phyloP scores from a whole-genome alignment of 37 sponge, comb jelly and placozoan genomes.

The Geodia barretti region DNA sequence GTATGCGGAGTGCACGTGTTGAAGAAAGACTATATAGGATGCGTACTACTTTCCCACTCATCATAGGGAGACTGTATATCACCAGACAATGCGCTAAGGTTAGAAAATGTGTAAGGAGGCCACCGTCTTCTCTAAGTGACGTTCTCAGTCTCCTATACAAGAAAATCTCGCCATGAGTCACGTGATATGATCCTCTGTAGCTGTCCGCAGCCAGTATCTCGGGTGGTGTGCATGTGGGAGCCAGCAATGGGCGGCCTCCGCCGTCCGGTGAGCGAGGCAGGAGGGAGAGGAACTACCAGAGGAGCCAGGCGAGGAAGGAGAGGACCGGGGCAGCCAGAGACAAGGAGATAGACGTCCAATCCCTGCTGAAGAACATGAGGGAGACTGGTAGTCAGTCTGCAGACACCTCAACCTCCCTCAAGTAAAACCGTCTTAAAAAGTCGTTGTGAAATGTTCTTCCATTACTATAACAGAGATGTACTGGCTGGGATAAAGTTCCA shows the following conservation, averaged over 20 bases:
- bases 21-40: background rate
- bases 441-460: background rate
- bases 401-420: background rate
- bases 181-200: background rate
- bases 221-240: background rate
- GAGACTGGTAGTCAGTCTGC: background rate
- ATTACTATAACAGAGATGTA: constrained; percentile 6
- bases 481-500: constrained; percentile 12
- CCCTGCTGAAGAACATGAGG: background rate
- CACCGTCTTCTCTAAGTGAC: background rate
- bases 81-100: background rate
- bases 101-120: background rate
- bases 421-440: background rate
- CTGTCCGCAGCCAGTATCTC: background rate
- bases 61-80: background rate
- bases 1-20: background rate
- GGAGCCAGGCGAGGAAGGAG: constrained; percentile 30
- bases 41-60: background rate
- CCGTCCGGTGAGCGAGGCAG: constrained; percentile 51
- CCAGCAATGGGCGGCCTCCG: background rate
- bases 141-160: too few relatives aligned
- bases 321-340: background rate
- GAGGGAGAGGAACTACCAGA: constrained; percentile 42
- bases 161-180: too few relatives aligned
- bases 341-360: background rate